Evolutionary conservation across 64 coral and sea anemone genomes (phyloP).

Genomic region (Orbicella faveolata): DNA sequence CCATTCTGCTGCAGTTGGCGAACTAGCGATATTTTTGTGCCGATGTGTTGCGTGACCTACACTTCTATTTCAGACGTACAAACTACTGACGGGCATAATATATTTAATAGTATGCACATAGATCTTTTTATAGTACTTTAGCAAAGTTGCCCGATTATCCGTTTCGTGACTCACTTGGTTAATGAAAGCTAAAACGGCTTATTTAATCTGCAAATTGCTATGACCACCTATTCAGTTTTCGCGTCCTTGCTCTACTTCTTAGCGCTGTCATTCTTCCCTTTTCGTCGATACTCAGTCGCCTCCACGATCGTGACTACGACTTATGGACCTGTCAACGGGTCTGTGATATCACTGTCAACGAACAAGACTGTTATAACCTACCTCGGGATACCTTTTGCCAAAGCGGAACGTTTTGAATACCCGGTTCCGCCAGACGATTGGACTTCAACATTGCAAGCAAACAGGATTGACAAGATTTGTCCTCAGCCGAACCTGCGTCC

Average conservation of each 20-base stretch:
- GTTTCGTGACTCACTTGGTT: too few relatives aligned
- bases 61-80: too few relatives aligned
- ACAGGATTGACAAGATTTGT: constrained; percentile 26
- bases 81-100: too few relatives aligned
- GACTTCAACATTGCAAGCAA: constrained; percentile 12
- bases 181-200: too few relatives aligned
- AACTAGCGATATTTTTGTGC: too few relatives aligned
- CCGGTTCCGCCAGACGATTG: constrained; percentile 5
- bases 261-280: not conserved
- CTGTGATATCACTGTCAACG: not conserved
- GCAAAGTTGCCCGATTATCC: too few relatives aligned
- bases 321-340: constrained; percentile 28
- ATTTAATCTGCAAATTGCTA: not conserved
- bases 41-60: too few relatives aligned
- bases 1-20: too few relatives aligned
- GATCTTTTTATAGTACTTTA: too few relatives aligned
- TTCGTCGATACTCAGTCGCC: too few relatives aligned
- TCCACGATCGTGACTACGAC: constrained; percentile 4
- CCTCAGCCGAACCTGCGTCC: constrained; percentile 33
- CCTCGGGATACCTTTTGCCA: constrained; percentile 52
- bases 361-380: constrained; percentile 32
- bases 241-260: not conserved
- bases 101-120: too few relatives aligned
- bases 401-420: constrained; percentile 25
- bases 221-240: not conserved